Evolutionary conservation across 2,888 invertebrate genomes (phyloP).

Genomic region (Cactoblastis cactorum): DNA sequence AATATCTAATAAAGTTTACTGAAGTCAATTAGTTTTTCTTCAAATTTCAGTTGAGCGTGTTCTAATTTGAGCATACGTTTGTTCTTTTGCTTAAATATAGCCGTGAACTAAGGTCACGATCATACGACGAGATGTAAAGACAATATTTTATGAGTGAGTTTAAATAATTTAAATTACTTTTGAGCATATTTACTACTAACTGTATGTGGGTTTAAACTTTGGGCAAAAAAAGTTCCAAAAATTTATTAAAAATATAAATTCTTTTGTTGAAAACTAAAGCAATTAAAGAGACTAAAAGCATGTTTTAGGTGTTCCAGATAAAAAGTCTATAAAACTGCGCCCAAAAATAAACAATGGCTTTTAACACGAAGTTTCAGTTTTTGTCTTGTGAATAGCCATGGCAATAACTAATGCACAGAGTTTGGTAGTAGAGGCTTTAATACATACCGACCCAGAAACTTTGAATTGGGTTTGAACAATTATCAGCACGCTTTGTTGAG

Average conservation of each 20-base stretch:
- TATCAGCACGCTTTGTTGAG: constrained; percentile 50
- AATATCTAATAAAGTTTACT: no score
- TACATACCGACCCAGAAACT: constrained; percentile 54
- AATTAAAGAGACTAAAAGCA: background rate
- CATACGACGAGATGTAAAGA: constrained; percentile 13
- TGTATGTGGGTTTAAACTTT: no score
- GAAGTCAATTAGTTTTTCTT: background rate
- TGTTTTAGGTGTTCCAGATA: constrained; percentile 4
- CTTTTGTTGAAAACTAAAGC: background rate
- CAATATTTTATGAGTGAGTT: constrained; percentile 30
- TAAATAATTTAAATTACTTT: constrained; percentile 39
- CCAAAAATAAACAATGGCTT: constrained; percentile 12
- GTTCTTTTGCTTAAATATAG: constrained; percentile 7
- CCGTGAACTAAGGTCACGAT: constrained; percentile 32
- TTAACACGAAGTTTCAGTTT: constrained; percentile 16
- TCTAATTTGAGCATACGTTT: background rate
- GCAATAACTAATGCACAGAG: constrained; percentile 36
- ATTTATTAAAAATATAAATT: background rate
- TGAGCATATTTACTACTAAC: background rate
- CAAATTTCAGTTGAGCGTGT: background rate
- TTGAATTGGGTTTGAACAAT: constrained; percentile 45
- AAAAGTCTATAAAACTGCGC: constrained; percentile 10
- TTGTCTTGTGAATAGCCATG: constrained; percentile 19
- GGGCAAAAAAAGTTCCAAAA: no score
- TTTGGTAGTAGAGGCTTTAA: constrained; percentile 38